Conservation (phyloP, 2,113 vertebrate species). For the Phrynosoma blainvillii region DNA sequence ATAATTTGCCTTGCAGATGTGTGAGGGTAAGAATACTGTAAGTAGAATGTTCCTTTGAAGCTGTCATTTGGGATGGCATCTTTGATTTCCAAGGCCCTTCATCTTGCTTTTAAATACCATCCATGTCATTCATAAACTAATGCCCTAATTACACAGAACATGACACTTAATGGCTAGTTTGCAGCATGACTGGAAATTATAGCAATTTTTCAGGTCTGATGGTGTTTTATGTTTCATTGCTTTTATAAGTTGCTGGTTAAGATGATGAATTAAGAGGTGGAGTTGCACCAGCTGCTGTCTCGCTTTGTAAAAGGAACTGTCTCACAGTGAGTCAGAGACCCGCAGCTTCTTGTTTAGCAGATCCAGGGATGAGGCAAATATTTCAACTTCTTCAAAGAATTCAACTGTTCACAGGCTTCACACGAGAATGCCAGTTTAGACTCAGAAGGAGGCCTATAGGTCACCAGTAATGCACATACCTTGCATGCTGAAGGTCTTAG, state of each 20-base stretch:
- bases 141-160: conserved; percentile 76
- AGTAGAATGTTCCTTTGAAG: conserved; percentile 23
- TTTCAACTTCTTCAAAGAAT: background rate
- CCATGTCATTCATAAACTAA: conserved; percentile 71
- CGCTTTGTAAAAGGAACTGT: conserved; percentile 2
- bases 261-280: conserved; percentile 74
- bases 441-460: background rate
- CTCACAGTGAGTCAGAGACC: background rate
- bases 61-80: conserved; percentile 40
- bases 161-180: conserved; percentile 72
- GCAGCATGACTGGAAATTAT: conserved; percentile 67
- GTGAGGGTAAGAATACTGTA: background rate
- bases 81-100: conserved; percentile 33
- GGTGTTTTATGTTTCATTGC: conserved; percentile 73
- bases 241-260: conserved; percentile 77
- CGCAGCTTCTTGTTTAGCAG: background rate
- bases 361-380: background rate
- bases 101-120: conserved; percentile 66
- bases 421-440: no score
- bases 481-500: background rate
- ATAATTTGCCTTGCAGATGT: background rate
- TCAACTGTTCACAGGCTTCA: background rate
- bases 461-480: background rate
- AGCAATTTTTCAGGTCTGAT: conserved; percentile 73
- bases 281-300: conserved; percentile 52